A percentile compares a stretch with the other conserved stretches of the same genome.
Conservation (phyloP, 2,797 vertebrate genomes). For the Platyrinchus mystaceus region DNA sequence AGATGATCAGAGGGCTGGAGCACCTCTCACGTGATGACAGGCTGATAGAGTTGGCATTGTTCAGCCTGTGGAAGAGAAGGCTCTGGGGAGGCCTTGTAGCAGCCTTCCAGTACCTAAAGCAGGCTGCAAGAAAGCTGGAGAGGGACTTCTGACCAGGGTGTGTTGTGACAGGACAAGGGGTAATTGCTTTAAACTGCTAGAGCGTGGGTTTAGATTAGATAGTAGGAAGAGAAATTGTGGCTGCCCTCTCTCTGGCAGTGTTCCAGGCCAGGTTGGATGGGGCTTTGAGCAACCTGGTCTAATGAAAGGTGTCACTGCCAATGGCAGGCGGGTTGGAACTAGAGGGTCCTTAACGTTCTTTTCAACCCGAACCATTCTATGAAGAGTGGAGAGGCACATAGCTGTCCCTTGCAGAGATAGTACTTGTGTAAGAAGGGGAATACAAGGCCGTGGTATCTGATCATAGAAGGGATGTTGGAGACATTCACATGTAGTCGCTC, state of each 20-base stretch:
- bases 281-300: background rate
- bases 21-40: background rate
- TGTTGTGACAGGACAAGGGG: background rate
- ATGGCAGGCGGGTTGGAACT: background rate
- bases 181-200: background rate
- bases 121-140: background rate
- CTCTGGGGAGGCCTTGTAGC: background rate
- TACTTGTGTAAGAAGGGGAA: background rate
- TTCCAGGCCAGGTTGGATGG: background rate
- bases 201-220: background rate
- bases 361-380: background rate
- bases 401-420: background rate
- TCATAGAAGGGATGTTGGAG: background rate
- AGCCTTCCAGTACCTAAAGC: background rate
- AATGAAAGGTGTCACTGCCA: background rate
- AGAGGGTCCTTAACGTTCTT: background rate
- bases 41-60: background rate
- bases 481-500: background rate
- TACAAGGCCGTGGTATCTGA: background rate
- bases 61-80: background rate
- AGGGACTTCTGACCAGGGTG: background rate
- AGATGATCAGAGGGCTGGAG: background rate
- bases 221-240: background rate
- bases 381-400: background rate
- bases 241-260: background rate